A percentile compares a stretch with the other conserved stretches of the same genome.
Evolutionary conservation across 2,888 invertebrate genomes (phyloP).

Genomic region (Mylabris sibirica): DNA sequence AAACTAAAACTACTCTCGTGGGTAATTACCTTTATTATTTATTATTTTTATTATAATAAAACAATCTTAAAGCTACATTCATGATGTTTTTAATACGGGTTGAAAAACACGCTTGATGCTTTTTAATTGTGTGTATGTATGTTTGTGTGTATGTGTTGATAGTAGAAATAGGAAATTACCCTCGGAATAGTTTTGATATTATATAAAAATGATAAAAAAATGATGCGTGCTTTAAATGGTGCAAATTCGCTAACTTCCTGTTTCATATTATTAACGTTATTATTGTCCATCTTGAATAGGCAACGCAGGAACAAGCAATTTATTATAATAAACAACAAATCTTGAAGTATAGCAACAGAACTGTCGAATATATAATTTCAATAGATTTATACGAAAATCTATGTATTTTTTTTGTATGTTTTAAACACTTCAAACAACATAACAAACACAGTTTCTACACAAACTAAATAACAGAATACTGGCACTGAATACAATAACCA

Average conservation of each 20-base stretch:
- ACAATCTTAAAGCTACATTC: not conserved
- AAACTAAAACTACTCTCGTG: constrained; percentile 12
- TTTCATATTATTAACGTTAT: constrained; percentile 29
- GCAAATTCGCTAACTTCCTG: constrained; percentile 49
- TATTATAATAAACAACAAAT: constrained; percentile 53
- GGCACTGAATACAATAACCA: constrained; percentile 37
- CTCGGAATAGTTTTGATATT: constrained; percentile 40
- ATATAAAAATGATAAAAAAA: constrained; percentile 49
- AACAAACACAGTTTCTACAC: constrained; percentile 46
- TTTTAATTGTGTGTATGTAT: not conserved
- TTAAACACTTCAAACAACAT: constrained; percentile 44
- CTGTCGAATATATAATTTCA: constrained; percentile 17
- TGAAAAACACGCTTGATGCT: not conserved
- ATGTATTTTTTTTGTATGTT: constrained; percentile 22
- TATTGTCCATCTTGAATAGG: constrained; percentile 52
- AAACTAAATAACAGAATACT: constrained; percentile 43
- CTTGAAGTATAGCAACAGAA: constrained; percentile 46
- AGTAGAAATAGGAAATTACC: constrained; percentile 50
- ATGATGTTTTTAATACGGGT: not conserved
- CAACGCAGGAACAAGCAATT: constrained; percentile 51
- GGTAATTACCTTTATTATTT: not conserved
- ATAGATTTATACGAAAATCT: constrained; percentile 20
- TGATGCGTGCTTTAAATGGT: constrained; percentile 58
- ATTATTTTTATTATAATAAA: not conserved
- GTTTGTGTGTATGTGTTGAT: not conserved